phyloP scores from a whole-genome alignment of 2,888 invertebrate genomes.

The Chydorus sphaericus region DNA sequence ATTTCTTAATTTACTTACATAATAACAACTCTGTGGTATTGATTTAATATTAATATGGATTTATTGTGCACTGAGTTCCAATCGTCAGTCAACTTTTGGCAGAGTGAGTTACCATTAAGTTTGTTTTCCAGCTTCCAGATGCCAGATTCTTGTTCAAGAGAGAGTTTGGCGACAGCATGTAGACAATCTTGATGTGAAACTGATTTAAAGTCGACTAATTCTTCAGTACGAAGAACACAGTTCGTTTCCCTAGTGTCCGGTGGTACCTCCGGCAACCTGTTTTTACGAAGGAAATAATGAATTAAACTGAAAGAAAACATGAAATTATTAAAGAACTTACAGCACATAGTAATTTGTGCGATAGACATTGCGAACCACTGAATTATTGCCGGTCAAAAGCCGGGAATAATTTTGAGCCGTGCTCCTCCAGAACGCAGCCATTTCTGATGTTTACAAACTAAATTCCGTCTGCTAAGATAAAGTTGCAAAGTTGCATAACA shows the following conservation, averaged over 20 bases:
- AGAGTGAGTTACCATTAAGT: too few species aligned
- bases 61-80: too few species aligned
- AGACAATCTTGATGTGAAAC: constrained; percentile 71
- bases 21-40: too few species aligned
- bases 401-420: background rate
- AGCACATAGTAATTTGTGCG: background rate
- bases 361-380: background rate
- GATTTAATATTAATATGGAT: too few species aligned
- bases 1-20: background rate
- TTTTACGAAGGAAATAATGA: too few species aligned
- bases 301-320: background rate
- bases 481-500: too few species aligned
- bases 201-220: constrained; percentile 63
- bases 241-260: constrained; percentile 61
- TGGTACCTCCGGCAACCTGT: constrained; percentile 38
- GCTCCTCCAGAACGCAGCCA: background rate
- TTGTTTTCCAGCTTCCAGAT: constrained; percentile 50
- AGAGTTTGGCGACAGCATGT: constrained; percentile 66
- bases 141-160: constrained; percentile 62
- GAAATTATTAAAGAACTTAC: background rate
- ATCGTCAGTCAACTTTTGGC: too few species aligned
- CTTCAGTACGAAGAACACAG: constrained; percentile 52
- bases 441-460: too few species aligned
- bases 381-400: background rate
- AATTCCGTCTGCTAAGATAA: background rate